A percentile compares a stretch with the other conserved stretches of the same genome.
These are phyloP conservation scores for Macrosiphum euphorbiae DNA, from an alignment of 2,888 invertebrate genomes.

Conservation along the genomic window DNA sequence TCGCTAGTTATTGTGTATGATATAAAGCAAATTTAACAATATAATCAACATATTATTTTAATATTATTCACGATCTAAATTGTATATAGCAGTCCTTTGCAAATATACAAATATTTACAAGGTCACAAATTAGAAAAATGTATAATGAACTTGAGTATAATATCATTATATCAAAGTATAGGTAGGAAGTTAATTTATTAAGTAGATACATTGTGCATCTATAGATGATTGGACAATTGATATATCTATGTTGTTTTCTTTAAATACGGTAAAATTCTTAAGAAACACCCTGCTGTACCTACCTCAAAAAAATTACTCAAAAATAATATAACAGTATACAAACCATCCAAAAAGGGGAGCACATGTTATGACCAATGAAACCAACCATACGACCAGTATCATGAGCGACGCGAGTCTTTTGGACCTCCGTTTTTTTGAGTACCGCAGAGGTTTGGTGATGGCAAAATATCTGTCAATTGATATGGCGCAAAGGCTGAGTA, in stretches of 20 bases:
- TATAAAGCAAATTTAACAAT: no score
- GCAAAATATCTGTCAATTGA: conserved; percentile 93
- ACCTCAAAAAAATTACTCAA: neutral
- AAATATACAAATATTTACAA: no score
- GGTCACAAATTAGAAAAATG: no score
- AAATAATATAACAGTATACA: conserved; percentile 69
- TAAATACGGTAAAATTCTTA: neutral
- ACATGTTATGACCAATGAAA: conserved; percentile 91
- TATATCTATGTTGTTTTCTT: neutral
- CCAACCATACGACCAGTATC: conserved; percentile 91
- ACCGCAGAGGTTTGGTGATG: conserved; percentile 92
- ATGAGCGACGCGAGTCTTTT: conserved; percentile 87
- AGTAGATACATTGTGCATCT: neutral
- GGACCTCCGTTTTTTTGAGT: conserved; percentile 88
- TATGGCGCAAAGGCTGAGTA: conserved; percentile 92
- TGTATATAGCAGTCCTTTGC: no score
- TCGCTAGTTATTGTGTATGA: no score
- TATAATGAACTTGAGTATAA: neutral
- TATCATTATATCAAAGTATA: neutral
- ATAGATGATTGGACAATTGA: neutral
- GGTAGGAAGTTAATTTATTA: neutral
- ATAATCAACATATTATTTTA: no score
- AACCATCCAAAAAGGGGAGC: conserved; percentile 95
- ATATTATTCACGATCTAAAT: no score
- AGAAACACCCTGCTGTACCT: neutral